A percentile compares a stretch with the other conserved stretches of the same genome.
Evolutionary conservation across 1,140 invertebrate species (phyloP).

Genomic region (Bombyx mandarina): DNA sequence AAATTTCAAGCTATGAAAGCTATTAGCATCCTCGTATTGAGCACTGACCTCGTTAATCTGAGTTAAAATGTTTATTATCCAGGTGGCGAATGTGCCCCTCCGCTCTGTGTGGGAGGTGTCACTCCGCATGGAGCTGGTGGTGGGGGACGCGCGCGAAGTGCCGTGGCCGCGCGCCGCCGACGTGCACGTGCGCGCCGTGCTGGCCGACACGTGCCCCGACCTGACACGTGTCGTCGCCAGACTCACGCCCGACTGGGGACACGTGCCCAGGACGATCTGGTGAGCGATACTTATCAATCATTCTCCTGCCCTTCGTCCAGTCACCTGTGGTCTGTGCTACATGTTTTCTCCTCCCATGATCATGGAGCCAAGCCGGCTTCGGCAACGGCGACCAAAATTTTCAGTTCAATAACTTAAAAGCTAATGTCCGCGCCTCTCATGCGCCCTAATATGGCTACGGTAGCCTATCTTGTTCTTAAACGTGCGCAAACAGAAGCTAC

Average conservation of each 20-base stretch:
- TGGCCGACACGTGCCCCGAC: slow-evolving; percentile 8
- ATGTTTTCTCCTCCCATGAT: background rate
- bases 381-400: too few species aligned
- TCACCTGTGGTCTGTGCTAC: too few species aligned
- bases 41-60: background rate
- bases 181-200: slow-evolving; percentile 13
- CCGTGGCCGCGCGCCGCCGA: slow-evolving; percentile 30
- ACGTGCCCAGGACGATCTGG: slow-evolving; percentile 43
- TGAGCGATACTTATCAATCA: slow-evolving; percentile 10
- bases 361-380: too few species aligned
- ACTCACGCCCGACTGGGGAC: slow-evolving; percentile 40
- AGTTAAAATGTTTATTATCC: background rate
- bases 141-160: slow-evolving; percentile 16
- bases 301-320: too few species aligned
- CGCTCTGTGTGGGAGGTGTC: slow-evolving; percentile 44
- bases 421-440: too few species aligned
- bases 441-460: too few species aligned
- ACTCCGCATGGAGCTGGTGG: slow-evolving; percentile 27
- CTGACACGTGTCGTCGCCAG: slow-evolving; percentile 8
- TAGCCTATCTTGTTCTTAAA: too few species aligned
- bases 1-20: too few species aligned
- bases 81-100: slow-evolving; percentile 49
- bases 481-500: too few species aligned
- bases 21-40: too few species aligned
- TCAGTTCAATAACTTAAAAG: too few species aligned